Evolutionary conservation across 2,888 invertebrate genomes (phyloP).

Genomic region (Epistrophe eligans): DNA sequence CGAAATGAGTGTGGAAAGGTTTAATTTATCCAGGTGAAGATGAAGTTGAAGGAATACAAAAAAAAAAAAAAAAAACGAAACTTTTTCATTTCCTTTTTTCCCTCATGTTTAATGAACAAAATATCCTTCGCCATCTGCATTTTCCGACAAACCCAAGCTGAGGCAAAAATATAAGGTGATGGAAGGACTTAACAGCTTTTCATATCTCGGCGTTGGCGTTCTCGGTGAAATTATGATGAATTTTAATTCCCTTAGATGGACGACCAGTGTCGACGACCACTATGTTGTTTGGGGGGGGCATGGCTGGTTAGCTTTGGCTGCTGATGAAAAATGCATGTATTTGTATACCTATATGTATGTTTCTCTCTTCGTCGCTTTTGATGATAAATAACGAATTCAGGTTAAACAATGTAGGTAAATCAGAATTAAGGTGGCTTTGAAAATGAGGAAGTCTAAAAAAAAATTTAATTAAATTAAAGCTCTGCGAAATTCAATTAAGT

Average conservation of each 20-base stretch:
- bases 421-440: conserved; percentile 26
- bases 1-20: conserved; percentile 44
- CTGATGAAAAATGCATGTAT: conserved; percentile 42
- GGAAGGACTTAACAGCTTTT: conserved; percentile 51
- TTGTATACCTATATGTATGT: background rate
- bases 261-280: conserved; percentile 1
- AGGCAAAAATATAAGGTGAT: conserved; percentile 1
- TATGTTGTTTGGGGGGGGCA: background rate
- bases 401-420: conserved; percentile 33
- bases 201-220: conserved; percentile 3
- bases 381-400: conserved; percentile 12
- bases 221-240: conserved; percentile 48
- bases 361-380: background rate
- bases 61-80: conserved; percentile 8
- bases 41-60: conserved; percentile 38
- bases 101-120: conserved; percentile 25
- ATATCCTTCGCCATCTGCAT: conserved; percentile 50
- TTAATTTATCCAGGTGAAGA: conserved; percentile 57
- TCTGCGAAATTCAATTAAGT: conserved; percentile 47
- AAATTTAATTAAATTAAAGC: conserved; percentile 42
- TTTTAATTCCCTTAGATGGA: conserved; percentile 49
- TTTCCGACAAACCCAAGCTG: conserved; percentile 5
- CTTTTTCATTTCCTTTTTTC: conserved; percentile 1
- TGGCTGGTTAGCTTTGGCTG: background rate
- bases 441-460: conserved; percentile 17